Base-by-base conservation (phyloP, 2,113 vertebrate species). In the Cololabis saira region DNA sequence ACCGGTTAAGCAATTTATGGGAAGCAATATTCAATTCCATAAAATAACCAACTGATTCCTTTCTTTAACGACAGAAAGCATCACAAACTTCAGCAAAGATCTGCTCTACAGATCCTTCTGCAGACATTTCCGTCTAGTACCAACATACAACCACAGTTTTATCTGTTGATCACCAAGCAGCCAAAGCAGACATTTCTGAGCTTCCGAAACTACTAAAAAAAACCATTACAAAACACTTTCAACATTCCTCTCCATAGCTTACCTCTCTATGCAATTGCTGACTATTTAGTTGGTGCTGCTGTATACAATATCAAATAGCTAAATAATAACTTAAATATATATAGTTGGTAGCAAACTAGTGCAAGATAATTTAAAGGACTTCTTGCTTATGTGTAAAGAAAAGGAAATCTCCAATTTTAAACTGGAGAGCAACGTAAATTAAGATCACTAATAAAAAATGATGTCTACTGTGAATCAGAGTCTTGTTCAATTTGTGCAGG, bases 131-230 rank as follows among this genome's bases (percentile, higher is more conserved):
- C 6, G 10, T 30, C 30, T 30, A 44, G 2, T 43, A 33, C 27
- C 9, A 24, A 14, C 19, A n/a, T 9, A 5, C 2, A 43, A 59
- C 40, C 42, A 49, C 50, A 53, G 55, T 12, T 27, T 55, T 51
- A 40, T 71, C 63, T 50, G 45, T 7, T 24, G 43, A 49, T 11
- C 24, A 24, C 57, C 13, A 12, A 27, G n/a, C 11, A 19, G 18
- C 50, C 65, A 57, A 67, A 42, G 1, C 5, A n/a, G 49, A 62
- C 42, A 48, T 13, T 22, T 3, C 18, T 11, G 22, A 37, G 61
- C 22, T 62, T 37, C 30, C 12, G 16, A 13, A 19, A 9, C 41
- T 40, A 21, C 66, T 57, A 10, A 49, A 53, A 43, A 61, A 47
- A 55, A 48, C 12, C 16, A 50, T 4, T 2, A 37, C 24, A 16